Base-by-base conservation (phyloP, 2,888 invertebrate species). In the Trissonchulus sp. region DNA sequence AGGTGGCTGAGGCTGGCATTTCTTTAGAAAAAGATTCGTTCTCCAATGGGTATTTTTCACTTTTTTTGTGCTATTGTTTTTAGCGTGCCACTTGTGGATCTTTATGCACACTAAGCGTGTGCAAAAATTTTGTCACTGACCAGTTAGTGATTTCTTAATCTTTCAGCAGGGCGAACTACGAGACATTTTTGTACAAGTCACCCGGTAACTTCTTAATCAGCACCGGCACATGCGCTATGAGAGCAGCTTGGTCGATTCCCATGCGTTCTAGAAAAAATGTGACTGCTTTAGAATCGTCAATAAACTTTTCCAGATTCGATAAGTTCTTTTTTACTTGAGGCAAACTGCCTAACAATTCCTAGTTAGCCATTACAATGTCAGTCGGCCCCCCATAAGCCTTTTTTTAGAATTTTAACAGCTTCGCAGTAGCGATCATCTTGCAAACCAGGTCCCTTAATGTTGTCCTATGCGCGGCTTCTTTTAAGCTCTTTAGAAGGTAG, bases 151-250 rank as follows among this genome's bases (percentile, higher is more conserved):
- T 23, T 48, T 48, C 48, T 48, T 48, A 23, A 23, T 48, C 48
- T 23, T 48, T 48, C 8, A 48, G 48, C 48, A 48, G 8, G 8
- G 48, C 48, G 8, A 48, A 23, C 23, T 48, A 23, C 8, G 48
- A 48, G 8, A 48, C 8, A 48, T 48, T 48, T 23, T 48, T 48
- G 48, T 48, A 15, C 8, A 48, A 23, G 8, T 48, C 48, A 23
- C 48, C 48, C 23, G 65, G 65, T 28, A 65, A 28, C 65, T 65
- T 65, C 65, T 65, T 65, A 15, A 65, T 8, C 65, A 65, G 65
- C 65, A 31, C 8, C 15, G 65, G 65, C 8, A 65, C 30, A 15
- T 31, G 15, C 31, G 34, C 65, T 28, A 15, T 65, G 8, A 65
- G 65, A 15, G 65, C 8, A 8, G 8, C 8, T 28, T 8, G 8